Base-by-base conservation (phyloP, 2,113 vertebrate genomes). In the Perca flavescens region DNA sequence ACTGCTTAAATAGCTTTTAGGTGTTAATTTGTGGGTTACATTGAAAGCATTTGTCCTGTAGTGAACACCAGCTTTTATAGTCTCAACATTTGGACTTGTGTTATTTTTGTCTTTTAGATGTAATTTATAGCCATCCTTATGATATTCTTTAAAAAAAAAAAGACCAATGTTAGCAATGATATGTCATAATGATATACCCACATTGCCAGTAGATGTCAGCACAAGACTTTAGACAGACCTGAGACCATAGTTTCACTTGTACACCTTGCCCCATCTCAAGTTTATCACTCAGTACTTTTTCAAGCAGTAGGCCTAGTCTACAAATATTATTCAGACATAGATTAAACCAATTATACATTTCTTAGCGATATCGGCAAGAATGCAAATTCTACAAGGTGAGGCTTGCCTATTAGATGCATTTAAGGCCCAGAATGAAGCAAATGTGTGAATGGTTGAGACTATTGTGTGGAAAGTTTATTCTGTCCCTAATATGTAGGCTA, bases 131-230 rank as follows among this genome's bases (percentile, higher is more conserved):
- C 40, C 40, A 43, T 43, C 40, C 40, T 43, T 11, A 11, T 3
- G 40, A 11, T 34, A 34, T 34, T 34, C 31, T 34, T 5, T 28
- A 28, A 5, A 34, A 34, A 34, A 34, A 34, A 34, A 34, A 34
- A 34, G 31, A 34, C 31, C 36, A 15, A 3, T 3, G 10, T 10
- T 43, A 11, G 6, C 5, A n/a, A 6, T 28, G 13, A 49, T 28
- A 15, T 15, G 19, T 10, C 31, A 6, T 22, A 28, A 3, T 70
- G 46, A 28, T 17, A 9, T 8, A 10, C 14, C 1, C 7, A 3
- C 0, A 14, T 2, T 36, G 17, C 84, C 93, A 90, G 82, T 68
- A 93, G 93, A 79, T 87, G 93, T 79, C 90, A 87, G 75, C 46
- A 79, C 13, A 36, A 6, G 15, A 73, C 64, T 36, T 54, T 10